Percentiles rank a stretch among this genome's conserved stretches.
Conservation (phyloP, 2,113 vertebrate genomes). For the Genyomyrus donnyi region DNA sequence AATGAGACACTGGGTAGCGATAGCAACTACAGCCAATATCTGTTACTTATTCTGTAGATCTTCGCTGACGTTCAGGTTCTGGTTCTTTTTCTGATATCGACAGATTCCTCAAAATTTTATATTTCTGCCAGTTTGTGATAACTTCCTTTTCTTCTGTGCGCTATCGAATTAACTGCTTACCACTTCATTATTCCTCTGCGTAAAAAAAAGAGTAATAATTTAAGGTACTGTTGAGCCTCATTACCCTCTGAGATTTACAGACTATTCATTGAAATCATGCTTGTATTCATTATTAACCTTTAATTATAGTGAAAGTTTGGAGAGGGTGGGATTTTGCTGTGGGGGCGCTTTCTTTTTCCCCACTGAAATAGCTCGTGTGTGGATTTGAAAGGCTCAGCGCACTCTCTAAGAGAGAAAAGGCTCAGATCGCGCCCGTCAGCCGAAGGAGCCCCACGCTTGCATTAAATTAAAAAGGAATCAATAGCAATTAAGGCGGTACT, state of each 20-base stretch:
- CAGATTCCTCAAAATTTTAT: not conserved
- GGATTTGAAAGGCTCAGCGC: not conserved
- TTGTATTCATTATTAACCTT: constrained; percentile 12
- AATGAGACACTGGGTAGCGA: not conserved
- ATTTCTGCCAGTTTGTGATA: not conserved
- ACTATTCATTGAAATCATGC: not conserved
- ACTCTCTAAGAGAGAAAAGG: not conserved
- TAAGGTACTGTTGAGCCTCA: not conserved
- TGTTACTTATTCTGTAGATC: not conserved
- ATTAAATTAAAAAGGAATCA: constrained; percentile 35
- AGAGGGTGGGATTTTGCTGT: not conserved
- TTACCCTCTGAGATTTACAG: not conserved
- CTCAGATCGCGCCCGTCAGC: not conserved
- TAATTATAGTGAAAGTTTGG: not conserved
- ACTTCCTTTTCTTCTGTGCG: too few relatives aligned
- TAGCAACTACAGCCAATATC: not conserved
- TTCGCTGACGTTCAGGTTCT: not conserved
- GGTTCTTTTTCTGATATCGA: not conserved
- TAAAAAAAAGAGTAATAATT: not conserved
- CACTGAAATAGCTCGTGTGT: not conserved
- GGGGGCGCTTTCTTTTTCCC: not conserved
- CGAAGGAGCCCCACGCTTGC: constrained; percentile 21
- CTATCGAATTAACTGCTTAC: not conserved
- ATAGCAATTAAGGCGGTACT: constrained; percentile 31
- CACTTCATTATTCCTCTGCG: not conserved